phyloP scores from a whole-genome alignment of 2,113 vertebrate species.

The Epinephelus fuscoguttatus region DNA sequence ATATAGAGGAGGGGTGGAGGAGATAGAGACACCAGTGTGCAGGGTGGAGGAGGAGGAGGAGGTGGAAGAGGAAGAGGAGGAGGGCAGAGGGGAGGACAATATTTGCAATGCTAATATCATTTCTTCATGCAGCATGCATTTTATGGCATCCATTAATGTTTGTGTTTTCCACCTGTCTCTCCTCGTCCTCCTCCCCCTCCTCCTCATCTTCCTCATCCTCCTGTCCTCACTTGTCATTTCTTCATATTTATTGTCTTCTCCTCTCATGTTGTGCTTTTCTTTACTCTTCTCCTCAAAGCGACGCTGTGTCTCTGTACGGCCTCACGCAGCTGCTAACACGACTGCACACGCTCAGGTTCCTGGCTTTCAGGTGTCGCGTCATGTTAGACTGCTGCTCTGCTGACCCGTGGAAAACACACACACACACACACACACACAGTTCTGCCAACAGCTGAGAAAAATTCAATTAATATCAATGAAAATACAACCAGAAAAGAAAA shows the following conservation, averaged over 20 bases:
- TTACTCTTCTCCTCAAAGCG: not conserved
- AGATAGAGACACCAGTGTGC: too few relatives aligned
- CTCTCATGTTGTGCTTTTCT: not conserved
- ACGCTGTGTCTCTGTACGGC: not conserved
- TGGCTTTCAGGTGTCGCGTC: too few relatives aligned
- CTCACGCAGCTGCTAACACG: too few relatives aligned
- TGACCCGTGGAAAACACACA: too few relatives aligned
- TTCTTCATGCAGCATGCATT: slow-evolving; percentile 39
- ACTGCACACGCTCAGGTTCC: too few relatives aligned
- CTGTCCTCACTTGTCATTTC: not conserved
- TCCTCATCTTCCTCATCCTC: not conserved
- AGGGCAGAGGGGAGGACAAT: slow-evolving; percentile 4
- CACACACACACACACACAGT: not conserved
- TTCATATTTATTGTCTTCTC: not conserved
- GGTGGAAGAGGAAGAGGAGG: not conserved
- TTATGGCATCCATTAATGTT: slow-evolving; percentile 41
- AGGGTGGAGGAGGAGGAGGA: not conserved
- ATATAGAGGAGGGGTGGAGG: too few relatives aligned
- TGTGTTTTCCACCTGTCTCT: slow-evolving; percentile 47
- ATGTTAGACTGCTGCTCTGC: too few relatives aligned
- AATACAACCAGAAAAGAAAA: too few relatives aligned
- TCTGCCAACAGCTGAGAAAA: too few relatives aligned
- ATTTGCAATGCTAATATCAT: slow-evolving; percentile 63
- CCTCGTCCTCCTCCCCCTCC: not conserved
- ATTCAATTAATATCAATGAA: too few relatives aligned